Evolutionary conservation across 92 coral and sea anemone species (phyloP).

Genomic region (Umimayanthus kanabou): DNA sequence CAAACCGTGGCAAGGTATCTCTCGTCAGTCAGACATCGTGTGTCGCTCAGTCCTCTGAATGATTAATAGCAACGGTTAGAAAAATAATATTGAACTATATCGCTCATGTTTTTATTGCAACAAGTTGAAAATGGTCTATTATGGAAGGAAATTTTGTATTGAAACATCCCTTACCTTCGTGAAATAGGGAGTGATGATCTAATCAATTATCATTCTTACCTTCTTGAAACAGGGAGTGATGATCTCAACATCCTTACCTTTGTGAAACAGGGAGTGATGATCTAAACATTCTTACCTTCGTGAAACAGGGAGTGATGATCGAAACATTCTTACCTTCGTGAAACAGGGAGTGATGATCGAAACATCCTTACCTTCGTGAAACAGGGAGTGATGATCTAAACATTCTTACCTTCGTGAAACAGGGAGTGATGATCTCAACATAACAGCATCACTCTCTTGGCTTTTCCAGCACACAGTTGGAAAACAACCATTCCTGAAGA

Average conservation of each 20-base stretch:
- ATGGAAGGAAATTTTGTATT: background rate
- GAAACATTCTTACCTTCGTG: too few relatives aligned
- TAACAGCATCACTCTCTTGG: conserved; percentile 62
- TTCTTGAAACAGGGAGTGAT: too few relatives aligned
- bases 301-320: too few relatives aligned
- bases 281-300: conserved; percentile 67
- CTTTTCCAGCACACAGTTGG: conserved; percentile 92
- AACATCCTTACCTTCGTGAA: conserved; percentile 69
- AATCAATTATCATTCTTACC: too few relatives aligned
- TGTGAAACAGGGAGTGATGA: too few relatives aligned
- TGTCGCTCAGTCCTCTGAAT: conserved; percentile 69
- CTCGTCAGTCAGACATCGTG: conserved; percentile 83
- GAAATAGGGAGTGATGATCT: background rate
- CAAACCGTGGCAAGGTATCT: conserved; percentile 72
- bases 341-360: too few relatives aligned
- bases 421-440: conserved; percentile 79
- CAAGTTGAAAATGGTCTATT: too few relatives aligned
- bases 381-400: background rate
- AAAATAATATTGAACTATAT: too few relatives aligned
- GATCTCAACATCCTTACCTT: too few relatives aligned
- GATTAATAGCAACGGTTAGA: background rate
- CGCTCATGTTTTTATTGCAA: too few relatives aligned
- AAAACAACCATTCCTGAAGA: conserved; percentile 63
- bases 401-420: conserved; percentile 69
- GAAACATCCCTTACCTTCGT: too few relatives aligned